Evolutionary conservation across 2,113 vertebrate species (phyloP).

Genomic region (Leucopsar rothschildi): DNA sequence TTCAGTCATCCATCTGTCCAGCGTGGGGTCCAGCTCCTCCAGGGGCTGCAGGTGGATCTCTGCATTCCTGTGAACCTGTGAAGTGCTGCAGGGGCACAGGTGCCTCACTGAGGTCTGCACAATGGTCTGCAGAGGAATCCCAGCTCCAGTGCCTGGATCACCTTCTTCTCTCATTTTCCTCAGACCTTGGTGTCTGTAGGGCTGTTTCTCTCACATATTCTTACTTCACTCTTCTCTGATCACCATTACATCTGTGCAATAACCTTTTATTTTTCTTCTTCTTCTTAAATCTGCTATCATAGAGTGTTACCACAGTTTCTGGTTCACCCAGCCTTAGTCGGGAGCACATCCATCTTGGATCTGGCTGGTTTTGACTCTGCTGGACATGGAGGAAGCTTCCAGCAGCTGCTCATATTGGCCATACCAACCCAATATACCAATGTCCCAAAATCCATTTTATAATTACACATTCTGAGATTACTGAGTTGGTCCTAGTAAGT

Average conservation of each 20-base stretch:
- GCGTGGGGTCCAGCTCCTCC: not conserved
- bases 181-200: not conserved
- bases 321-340: not conserved
- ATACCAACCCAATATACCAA: not conserved
- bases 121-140: not conserved
- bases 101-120: not conserved
- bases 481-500: not conserved
- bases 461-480: not conserved
- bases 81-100: no score
- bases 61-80: fast-evolving
- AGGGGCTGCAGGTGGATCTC: not conserved
- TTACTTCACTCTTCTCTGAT: not conserved
- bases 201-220: not conserved
- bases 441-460: not conserved
- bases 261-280: not conserved
- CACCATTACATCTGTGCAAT: not conserved
- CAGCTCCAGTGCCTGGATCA: not conserved
- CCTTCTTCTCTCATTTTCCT: not conserved
- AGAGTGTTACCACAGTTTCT: not conserved
- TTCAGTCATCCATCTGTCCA: not conserved
- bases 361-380: not conserved
- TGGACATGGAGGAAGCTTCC: not conserved
- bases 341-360: not conserved
- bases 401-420: not conserved
- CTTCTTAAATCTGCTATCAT: not conserved